A percentile compares a stretch with the other conserved stretches of the same genome.
Evolutionary conservation across 1,140 invertebrate species (phyloP).

Genomic region (Oryzaephilus surinamensis): DNA sequence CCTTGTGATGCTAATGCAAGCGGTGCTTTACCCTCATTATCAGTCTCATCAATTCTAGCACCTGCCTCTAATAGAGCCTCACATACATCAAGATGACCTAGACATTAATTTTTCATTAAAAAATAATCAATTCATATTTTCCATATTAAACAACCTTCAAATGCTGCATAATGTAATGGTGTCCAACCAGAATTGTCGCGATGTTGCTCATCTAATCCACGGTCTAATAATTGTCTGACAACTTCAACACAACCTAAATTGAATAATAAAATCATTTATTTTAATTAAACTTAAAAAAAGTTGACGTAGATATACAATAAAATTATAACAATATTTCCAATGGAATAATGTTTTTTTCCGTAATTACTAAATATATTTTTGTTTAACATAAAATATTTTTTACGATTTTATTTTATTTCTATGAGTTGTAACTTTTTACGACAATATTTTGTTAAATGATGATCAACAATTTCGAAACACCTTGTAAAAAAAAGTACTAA

Average conservation of each 20-base stretch:
- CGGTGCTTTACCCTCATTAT: slow-evolving; percentile 90
- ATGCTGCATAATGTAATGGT: slow-evolving; percentile 84
- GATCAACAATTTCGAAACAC: no score
- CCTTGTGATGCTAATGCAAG: slow-evolving; percentile 83
- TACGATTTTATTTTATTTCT: no score
- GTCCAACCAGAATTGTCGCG: slow-evolving; percentile 89
- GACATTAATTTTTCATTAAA: slow-evolving; percentile 7
- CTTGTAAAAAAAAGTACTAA: no score
- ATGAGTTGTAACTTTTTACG: no score
- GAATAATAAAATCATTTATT: slow-evolving; percentile 16
- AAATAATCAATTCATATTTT: background rate
- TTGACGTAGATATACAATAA: background rate
- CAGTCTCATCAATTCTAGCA: slow-evolving; percentile 79
- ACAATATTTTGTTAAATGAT: no score
- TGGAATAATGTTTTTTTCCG: no score
- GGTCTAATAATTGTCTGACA: slow-evolving; percentile 76
- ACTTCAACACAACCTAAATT: slow-evolving; percentile 69
- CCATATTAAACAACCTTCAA: slow-evolving; percentile 60
- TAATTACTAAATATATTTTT: no score
- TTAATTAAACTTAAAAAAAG: background rate
- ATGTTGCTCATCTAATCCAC: slow-evolving; percentile 84
- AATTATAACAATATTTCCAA: slow-evolving; percentile 3
- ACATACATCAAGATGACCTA: slow-evolving; percentile 73
- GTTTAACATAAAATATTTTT: no score
- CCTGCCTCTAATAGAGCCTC: slow-evolving; percentile 82